Percentiles rank a stretch among this genome's conserved stretches.
Evolutionary conservation across 1,140 invertebrate species (phyloP).

Genomic region (Pemphigus obesinymphae): DNA sequence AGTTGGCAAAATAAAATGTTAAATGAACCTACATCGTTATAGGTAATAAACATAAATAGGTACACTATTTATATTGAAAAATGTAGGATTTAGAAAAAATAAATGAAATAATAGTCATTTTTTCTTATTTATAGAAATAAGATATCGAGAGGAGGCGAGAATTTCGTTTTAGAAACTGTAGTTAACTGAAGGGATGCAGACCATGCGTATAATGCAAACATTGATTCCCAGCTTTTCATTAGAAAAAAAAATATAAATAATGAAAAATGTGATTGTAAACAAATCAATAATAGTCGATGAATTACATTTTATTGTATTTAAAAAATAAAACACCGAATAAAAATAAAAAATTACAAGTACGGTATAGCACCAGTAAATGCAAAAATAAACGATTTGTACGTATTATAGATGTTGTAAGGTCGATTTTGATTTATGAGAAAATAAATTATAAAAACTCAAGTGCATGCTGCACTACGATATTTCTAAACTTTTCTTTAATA

Average conservation of each 20-base stretch:
- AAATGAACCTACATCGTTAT: too few species aligned
- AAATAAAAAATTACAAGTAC: not conserved
- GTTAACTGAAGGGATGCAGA: conserved; percentile 4
- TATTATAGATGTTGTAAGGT: not conserved
- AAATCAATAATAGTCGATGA: not conserved
- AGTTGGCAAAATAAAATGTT: too few species aligned
- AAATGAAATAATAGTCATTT: too few species aligned
- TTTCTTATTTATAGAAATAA: not conserved
- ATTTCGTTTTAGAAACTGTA: not conserved
- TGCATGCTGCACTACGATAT: not conserved
- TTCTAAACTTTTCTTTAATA: not conserved
- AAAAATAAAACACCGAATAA: not conserved
- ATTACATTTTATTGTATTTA: not conserved
- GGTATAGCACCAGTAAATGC: not conserved
- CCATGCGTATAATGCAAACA: conserved; percentile 31
- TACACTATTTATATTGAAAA: too few species aligned
- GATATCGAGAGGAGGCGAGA: not conserved
- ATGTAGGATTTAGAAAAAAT: too few species aligned
- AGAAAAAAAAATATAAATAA: conserved; percentile 2
- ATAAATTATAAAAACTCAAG: not conserved
- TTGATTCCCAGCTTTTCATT: conserved; percentile 37
- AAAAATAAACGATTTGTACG: not conserved
- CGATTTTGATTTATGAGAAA: not conserved
- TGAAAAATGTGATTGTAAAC: not conserved
- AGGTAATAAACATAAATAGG: too few species aligned